Conservation (phyloP, 2,797 vertebrate genomes). For the Sebastes taczanowskii region DNA sequence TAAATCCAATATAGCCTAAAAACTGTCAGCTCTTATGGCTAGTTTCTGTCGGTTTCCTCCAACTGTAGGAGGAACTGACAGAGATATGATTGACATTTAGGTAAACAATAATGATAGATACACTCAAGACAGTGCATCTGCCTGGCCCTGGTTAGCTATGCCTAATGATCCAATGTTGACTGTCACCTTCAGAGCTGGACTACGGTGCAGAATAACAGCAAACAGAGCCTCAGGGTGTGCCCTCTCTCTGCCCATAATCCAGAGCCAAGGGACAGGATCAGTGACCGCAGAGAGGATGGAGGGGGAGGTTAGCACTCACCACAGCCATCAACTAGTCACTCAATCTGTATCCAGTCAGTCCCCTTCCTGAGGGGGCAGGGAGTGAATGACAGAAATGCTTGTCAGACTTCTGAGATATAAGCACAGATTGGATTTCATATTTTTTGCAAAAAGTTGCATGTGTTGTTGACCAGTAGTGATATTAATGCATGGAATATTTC, state of each 20-base stretch:
- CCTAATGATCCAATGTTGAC: slow-evolving; percentile 20
- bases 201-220: slow-evolving; percentile 38
- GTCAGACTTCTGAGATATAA: not conserved
- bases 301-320: slow-evolving; percentile 57
- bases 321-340: slow-evolving; percentile 56
- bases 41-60: not conserved
- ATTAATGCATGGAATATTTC: not conserved
- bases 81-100: not conserved
- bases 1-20: not conserved
- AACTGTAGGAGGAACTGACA: not conserved
- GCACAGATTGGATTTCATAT: not conserved
- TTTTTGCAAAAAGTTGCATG: not conserved
- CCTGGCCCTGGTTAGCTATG: not conserved
- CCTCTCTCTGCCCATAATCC: slow-evolving; percentile 59
- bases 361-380: slow-evolving; percentile 53
- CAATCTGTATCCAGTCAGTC: slow-evolving; percentile 12
- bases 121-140: not conserved
- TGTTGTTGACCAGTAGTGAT: not conserved
- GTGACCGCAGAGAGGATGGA: slow-evolving; percentile 59
- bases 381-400: not conserved
- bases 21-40: not conserved
- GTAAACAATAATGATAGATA: not conserved
- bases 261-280: slow-evolving; percentile 69
- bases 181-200: not conserved
- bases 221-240: slow-evolving; percentile 58